phyloP scores from a whole-genome alignment of 2,797 vertebrate species.

The Lacerta agilis region DNA sequence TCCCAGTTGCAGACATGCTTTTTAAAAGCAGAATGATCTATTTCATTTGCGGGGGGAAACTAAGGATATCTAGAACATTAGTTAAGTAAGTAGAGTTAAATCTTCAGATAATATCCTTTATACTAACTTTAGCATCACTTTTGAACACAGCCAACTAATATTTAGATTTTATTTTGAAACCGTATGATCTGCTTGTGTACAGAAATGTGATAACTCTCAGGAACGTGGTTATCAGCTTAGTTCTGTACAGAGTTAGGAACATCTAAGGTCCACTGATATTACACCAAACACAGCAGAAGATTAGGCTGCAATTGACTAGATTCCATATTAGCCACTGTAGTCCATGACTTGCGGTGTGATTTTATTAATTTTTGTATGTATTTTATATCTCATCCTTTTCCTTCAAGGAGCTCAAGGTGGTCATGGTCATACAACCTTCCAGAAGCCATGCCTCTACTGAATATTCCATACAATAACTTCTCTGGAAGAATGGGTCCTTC shows the following conservation, averaged over 20 bases:
- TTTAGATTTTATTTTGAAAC: background rate
- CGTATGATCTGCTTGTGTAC: background rate
- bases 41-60: background rate
- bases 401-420: background rate
- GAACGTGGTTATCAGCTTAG: background rate
- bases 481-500: background rate
- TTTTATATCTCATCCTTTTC: too few species aligned
- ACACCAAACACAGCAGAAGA: too few species aligned
- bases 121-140: background rate
- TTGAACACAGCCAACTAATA: background rate
- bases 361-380: too few species aligned
- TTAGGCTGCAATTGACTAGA: too few species aligned
- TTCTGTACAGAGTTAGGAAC: background rate
- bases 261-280: too few species aligned
- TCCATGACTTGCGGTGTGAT: too few species aligned
- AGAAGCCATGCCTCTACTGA: background rate
- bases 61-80: background rate
- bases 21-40: background rate
- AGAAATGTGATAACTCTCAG: background rate
- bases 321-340: too few species aligned
- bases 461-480: background rate
- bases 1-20: slow-evolving; percentile 11
- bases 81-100: background rate
- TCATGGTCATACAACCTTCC: background rate
- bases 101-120: background rate